These are phyloP conservation scores for Eleginops maclovinus DNA, from an alignment of 2,113 vertebrate species.

Conservation along the genomic window DNA sequence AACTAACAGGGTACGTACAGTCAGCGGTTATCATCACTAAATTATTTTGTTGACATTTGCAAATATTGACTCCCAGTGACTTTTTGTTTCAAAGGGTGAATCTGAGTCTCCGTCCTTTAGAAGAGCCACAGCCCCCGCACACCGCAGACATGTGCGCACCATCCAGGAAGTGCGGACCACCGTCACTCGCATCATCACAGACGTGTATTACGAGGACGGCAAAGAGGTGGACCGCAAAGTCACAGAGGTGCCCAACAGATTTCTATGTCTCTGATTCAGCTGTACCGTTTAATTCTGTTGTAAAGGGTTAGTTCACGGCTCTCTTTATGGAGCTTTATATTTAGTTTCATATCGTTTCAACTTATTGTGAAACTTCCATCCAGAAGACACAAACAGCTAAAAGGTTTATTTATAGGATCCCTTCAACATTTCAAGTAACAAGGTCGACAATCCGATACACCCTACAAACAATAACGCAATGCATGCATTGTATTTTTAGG, in stretches of 20 bases:
- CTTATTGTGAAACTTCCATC: too few relatives aligned
- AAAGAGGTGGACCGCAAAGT: slow-evolving; percentile 95
- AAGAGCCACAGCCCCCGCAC: slow-evolving; percentile 78
- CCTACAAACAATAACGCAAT: too few relatives aligned
- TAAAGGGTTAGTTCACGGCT: background rate
- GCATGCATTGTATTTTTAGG: too few relatives aligned
- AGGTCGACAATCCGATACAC: too few relatives aligned
- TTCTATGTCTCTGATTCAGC: background rate
- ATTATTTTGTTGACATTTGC: background rate
- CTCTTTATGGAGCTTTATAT: background rate
- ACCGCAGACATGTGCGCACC: slow-evolving; percentile 91
- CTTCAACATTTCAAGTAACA: too few relatives aligned
- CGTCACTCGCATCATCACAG: slow-evolving; percentile 93
- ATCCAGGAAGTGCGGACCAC: slow-evolving; percentile 94
- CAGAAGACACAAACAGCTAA: too few relatives aligned
- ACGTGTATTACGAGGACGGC: slow-evolving; percentile 94
- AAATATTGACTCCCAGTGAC: background rate
- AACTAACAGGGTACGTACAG: slow-evolving; percentile 66
- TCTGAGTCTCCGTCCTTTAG: slow-evolving; percentile 79
- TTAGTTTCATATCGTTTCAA: background rate
- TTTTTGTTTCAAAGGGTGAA: slow-evolving; percentile 62
- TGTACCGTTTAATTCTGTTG: background rate
- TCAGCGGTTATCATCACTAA: background rate
- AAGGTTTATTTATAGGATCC: too few relatives aligned
- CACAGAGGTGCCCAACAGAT: slow-evolving; percentile 84